Percentiles rank a stretch among this genome's conserved stretches.
phyloP scores from a whole-genome alignment of 2,113 vertebrate species.

The Monarcha castaneiventris region DNA sequence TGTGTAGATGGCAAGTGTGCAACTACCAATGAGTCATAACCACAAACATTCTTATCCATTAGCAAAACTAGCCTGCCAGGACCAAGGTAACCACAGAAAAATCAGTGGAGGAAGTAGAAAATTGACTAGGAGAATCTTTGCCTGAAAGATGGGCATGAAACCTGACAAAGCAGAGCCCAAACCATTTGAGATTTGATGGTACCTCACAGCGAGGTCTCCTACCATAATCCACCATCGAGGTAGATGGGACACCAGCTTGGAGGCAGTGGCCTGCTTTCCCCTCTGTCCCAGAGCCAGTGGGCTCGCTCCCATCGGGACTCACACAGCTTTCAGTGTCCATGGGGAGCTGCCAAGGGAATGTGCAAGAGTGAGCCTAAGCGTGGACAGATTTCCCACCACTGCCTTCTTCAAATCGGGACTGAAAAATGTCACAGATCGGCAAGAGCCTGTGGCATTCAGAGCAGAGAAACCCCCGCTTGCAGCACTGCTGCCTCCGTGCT shows the following conservation, averaged over 20 bases:
- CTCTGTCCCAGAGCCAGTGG: not conserved
- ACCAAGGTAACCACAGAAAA: not conserved
- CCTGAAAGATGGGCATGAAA: not conserved
- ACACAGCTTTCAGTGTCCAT: accelerated
- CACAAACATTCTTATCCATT: not conserved
- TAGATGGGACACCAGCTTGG: not conserved
- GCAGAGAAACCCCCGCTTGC: not conserved
- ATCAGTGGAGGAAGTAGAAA: not conserved
- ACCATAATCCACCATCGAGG: not conserved
- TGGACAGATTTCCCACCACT: not conserved
- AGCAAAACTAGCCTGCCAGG: not conserved
- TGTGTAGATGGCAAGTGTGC: not conserved
- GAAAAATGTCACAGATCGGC: not conserved
- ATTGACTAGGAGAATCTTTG: not conserved
- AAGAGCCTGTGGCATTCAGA: not conserved
- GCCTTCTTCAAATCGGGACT: not conserved
- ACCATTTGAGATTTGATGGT: not conserved
- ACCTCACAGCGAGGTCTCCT: not conserved
- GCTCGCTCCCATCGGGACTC: accelerated
- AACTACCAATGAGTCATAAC: not conserved
- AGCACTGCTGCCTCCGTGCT: not conserved
- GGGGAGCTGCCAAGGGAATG: not conserved
- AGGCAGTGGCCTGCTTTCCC: not conserved
- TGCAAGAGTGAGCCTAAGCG: not conserved
- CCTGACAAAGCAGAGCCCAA: not conserved